phyloP scores from a whole-genome alignment of 2,797 vertebrate genomes.

The Columba guinea region DNA sequence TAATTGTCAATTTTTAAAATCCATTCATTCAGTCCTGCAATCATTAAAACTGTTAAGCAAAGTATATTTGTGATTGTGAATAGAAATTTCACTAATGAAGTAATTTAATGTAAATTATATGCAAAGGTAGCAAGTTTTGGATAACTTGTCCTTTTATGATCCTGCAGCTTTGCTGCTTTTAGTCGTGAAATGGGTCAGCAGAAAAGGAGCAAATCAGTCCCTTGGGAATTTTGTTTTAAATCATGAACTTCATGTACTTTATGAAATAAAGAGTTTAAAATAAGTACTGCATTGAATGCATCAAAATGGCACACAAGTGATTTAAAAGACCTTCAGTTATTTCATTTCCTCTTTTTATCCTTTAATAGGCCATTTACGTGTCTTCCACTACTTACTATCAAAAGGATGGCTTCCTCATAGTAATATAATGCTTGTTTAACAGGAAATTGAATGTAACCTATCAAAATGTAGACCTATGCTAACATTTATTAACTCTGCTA shows the following conservation, averaged over 20 bases:
- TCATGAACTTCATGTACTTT: neutral
- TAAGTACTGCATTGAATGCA: conserved; percentile 49
- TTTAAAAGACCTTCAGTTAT: conserved; percentile 68
- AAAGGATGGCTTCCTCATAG: conserved; percentile 34
- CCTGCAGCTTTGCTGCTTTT: conserved; percentile 2
- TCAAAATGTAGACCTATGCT: conserved; percentile 7
- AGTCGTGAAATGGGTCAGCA: neutral
- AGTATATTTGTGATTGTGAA: conserved; percentile 17
- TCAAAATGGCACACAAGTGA: conserved; percentile 56
- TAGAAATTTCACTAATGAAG: conserved; percentile 8
- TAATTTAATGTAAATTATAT: neutral
- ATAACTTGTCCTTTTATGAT: neutral
- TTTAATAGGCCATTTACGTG: conserved; percentile 58
- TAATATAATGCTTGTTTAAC: conserved; percentile 48
- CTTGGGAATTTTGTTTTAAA: conserved; percentile 48
- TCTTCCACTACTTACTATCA: conserved; percentile 43
- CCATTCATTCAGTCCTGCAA: neutral
- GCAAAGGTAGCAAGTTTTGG: neutral
- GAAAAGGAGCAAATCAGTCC: conserved; percentile 12
- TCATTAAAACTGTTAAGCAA: neutral
- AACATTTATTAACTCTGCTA: conserved; percentile 35
- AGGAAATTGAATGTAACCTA: conserved; percentile 61
- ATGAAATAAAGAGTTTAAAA: conserved; percentile 45
- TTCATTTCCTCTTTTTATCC: conserved; percentile 64
- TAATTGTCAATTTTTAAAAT: neutral